A percentile compares a stretch with the other conserved stretches of the same genome.
Conservation (phyloP, 2,888 invertebrate species). For the Yponomeuta evonymella region DNA sequence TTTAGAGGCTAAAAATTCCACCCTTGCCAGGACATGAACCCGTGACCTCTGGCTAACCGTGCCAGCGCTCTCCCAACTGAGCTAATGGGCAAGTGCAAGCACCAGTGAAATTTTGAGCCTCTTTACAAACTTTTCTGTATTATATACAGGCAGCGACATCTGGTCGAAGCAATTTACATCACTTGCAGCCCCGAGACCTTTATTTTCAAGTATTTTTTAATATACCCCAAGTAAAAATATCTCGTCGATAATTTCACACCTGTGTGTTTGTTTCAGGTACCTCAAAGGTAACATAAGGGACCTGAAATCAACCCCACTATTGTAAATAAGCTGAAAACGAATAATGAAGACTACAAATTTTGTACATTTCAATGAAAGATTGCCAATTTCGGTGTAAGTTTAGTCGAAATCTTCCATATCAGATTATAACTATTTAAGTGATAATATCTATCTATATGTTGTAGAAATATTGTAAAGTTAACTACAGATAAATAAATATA, state of each 20-base stretch:
- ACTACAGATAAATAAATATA: not conserved
- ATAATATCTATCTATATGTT: not conserved
- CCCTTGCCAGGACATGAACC: too few species aligned
- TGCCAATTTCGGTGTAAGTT: conserved; percentile 40
- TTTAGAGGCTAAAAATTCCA: too few species aligned
- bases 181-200: too few species aligned
- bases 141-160: too few species aligned
- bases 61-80: too few species aligned
- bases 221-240: too few species aligned
- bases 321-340: conserved; percentile 27
- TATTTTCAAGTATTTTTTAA: too few species aligned
- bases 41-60: too few species aligned
- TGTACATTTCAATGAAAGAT: conserved; percentile 45
- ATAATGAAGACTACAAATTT: conserved; percentile 17
- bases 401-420: conserved; percentile 52
- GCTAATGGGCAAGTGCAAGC: too few species aligned
- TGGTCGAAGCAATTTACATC: too few species aligned
- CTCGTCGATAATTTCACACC: not conserved
- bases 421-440: conserved; percentile 23
- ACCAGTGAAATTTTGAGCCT: too few species aligned
- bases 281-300: conserved; percentile 59
- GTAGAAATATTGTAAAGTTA: not conserved
- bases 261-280: conserved; percentile 48
- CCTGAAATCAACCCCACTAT: conserved; percentile 18
- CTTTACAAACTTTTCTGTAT: too few species aligned